phyloP scores from a whole-genome alignment of 2,888 invertebrate genomes.

The Miltochrista miniata region DNA sequence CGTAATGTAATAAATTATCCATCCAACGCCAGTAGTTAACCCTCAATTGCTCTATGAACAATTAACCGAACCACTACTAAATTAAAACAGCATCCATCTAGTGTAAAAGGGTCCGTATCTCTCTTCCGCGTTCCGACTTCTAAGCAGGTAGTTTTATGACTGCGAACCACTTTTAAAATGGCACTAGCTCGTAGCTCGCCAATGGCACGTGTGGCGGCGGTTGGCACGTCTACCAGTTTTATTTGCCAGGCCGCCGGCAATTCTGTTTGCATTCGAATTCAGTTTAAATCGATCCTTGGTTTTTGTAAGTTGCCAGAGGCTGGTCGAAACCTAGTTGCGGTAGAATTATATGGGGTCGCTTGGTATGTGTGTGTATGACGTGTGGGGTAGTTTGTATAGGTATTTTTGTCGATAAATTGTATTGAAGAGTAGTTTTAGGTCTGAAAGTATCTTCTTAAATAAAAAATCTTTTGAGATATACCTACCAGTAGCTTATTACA shows the following conservation, averaged over 20 bases:
- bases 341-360: slow-evolving; percentile 17
- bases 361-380: not conserved
- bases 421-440: no score
- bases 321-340: slow-evolving; percentile 5
- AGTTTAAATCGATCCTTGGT: slow-evolving; percentile 42
- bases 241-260: slow-evolving; percentile 49
- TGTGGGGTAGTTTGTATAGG: not conserved
- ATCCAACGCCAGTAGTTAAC: not conserved
- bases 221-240: slow-evolving; percentile 60
- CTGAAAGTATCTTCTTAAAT: no score
- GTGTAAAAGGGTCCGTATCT: slow-evolving; percentile 17
- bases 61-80: slow-evolving; percentile 4
- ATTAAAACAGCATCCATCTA: slow-evolving; percentile 7
- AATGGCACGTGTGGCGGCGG: slow-evolving; percentile 60
- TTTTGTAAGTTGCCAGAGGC: slow-evolving; percentile 21
- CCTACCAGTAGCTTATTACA: no score
- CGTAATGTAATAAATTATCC: no score
- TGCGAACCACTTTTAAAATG: slow-evolving; percentile 62
- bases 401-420: no score
- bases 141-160: slow-evolving; percentile 70
- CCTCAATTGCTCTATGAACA: slow-evolving; percentile 3
- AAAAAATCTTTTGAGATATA: no score
- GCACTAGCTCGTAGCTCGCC: slow-evolving; percentile 70
- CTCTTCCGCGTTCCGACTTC: slow-evolving; percentile 59
- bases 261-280: slow-evolving; percentile 50